Evolutionary conservation across 2,888 invertebrate species (phyloP), one percentile per base, ranked within the genome.

Genomic region (Nemapogon koenigi): DNA sequence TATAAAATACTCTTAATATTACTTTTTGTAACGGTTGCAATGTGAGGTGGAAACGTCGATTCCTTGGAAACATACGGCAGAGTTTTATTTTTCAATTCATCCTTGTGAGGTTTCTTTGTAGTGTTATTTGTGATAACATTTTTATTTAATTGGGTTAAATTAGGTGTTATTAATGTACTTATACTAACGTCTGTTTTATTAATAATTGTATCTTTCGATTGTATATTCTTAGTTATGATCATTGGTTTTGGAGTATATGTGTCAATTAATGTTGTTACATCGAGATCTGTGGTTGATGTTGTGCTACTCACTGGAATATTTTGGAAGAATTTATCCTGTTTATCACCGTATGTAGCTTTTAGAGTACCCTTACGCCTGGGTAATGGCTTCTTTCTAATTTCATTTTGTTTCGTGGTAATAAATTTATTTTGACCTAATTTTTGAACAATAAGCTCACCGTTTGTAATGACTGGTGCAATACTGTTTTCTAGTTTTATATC

Each of bases 321-420:
- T 56, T 41, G 15, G 43, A 70, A 71, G 44, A 68, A 63, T 39
- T 62, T 62, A 22, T 73, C 71, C 43, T 72, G 71, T 51, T 68
- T 75, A 29, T 79, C 72, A n/a, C 79, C 79, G 41, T 80, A 80
- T 1, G 79, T 80, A 19, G 78, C 73, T 54, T 78, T 78, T 0
- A 80, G 48, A 2, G 79, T 80, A 2, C 80, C 79, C 49, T 80
- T 80, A 39, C 79, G 57, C 46, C 80, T 58, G 2, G 70, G 63
- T 1, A 69, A 48, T 13, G 64, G 53, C 36, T 75, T 78, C 44
- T 79, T 78, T 45, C 62, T 68, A 16, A 50, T 40, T 8, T 66
- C 64, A 19, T 31, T 13, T 37, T 66, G 63, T 45, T 73, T 73
- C 35, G 67, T 71, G 2, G 43, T 41, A 30, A 51, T 43, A 10